Evolutionary conservation across 2,888 invertebrate species (phyloP), one percentile per base, ranked within the genome.

Genomic region (Polydrusus pterygomalis): DNA sequence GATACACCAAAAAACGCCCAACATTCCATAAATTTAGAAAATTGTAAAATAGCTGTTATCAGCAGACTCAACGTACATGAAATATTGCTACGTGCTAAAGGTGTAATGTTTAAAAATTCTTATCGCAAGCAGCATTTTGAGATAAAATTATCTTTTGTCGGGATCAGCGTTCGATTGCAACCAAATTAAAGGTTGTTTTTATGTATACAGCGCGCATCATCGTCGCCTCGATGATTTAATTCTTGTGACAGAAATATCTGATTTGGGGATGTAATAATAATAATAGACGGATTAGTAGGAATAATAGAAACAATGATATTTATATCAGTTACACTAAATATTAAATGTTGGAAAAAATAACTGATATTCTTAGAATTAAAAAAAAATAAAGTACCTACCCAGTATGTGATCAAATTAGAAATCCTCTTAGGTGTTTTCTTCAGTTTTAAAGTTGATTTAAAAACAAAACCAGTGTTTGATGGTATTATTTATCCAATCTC

Each of bases 91-190:
- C 34, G 67, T 54, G 67, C 1, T 67, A 67, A 51, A 67, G 67
- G 67, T 67, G 54, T 67, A 67, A 67, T 54, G 54, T 67, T 67
- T 67, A 67, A 67, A 64, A 38, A 47, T 65, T 49, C 47, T 67
- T 67, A 67, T 67, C 67, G 40, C 54, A 13, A 49, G 18, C 15
- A 51, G 54, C 49, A 38, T 38, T 45, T 54, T 54, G 38, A 51
- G 54, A 54, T 51, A 38, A 67, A 67, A 34, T 67, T 67, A 54
- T 67, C 40, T 67, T 51, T 40, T 18, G 65, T 65, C 18, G 13
- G 18, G 38, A 0, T 65, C 38, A 15, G 17, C 10, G 15, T 34
- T 34, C 15, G 15, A 47, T 45, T 64, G 49, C 20, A 49, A 47
- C 30, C 47, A 49, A 49, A 47, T 49, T 13, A 63, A 30, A 54